Evolutionary conservation across 2,888 invertebrate species (phyloP).

Genomic region (Melolontha melolontha): DNA sequence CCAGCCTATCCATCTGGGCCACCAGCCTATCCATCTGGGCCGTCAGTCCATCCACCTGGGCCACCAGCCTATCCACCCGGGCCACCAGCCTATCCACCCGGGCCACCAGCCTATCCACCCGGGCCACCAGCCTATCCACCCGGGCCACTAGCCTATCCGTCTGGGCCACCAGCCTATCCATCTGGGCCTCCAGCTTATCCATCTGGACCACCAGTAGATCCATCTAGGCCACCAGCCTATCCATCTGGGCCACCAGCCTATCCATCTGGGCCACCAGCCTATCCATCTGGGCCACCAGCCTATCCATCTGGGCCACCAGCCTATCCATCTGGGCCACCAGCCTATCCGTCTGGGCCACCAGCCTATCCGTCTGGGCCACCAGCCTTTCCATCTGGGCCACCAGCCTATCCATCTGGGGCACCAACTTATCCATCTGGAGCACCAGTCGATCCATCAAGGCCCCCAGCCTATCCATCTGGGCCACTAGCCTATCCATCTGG

Average conservation of each 20-base stretch:
- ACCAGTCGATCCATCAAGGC: slow-evolving; percentile 7
- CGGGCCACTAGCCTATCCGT: slow-evolving; percentile 1
- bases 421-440: slow-evolving; percentile 33
- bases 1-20: slow-evolving; percentile 30
- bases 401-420: slow-evolving; percentile 32
- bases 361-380: no score
- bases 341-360: no score
- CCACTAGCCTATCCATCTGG: slow-evolving; percentile 9
- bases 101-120: slow-evolving; percentile 7
- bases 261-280: no score
- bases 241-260: no score
- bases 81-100: slow-evolving; percentile 29
- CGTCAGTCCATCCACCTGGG: slow-evolving; percentile 5
- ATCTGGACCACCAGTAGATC: slow-evolving; percentile 34
- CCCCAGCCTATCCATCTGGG: slow-evolving; percentile 38
- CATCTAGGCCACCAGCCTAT: no score
- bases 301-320: no score
- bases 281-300: no score
- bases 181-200: slow-evolving; percentile 18
- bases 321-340: no score
- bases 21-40: slow-evolving; percentile 5
- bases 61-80: slow-evolving; percentile 7
- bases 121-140: slow-evolving; percentile 16
- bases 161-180: slow-evolving; percentile 6
- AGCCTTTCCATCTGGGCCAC: no score